Evolutionary conservation across 2,113 vertebrate species (phyloP), one percentile per base, ranked within the genome.

Genomic region (Eubucco bourcierii): DNA sequence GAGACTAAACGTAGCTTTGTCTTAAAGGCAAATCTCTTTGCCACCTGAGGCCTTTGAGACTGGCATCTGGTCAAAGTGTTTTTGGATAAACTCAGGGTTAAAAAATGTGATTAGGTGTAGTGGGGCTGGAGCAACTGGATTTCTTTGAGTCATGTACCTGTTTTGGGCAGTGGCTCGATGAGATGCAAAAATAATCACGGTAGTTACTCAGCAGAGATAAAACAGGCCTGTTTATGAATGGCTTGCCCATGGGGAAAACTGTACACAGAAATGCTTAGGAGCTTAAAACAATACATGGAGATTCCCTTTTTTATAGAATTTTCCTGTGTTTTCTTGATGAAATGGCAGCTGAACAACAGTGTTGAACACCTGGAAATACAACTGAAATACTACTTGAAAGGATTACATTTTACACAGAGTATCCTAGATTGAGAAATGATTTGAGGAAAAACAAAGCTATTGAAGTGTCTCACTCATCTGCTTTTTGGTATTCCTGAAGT

Each of bases 201-300:
- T 58, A 63, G 28, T 92, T 91, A 78, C 37, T 93, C 84, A 86
- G 58, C 83, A 90, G 87, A 88, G 78, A 65, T 73, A 34, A 53
- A 76, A 23, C 50, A 65, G 27, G 33, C 44, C 31, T 75, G 31
- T 53, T 83, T 33, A 6, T 64, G 58, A 87, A 67, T 37, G 24
- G 37, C n/a, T 60, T 72, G 58, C 67, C 73, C 15, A 3, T 21
- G 33, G 63, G 28, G 33, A 55, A 84, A 70, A 25, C 44, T 81
- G 37, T 28, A 7, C 14, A 4, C 21, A 15, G 58, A 60, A 53
- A 12, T 60, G 24, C 44, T 84, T 50, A 41, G 66, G 58, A 72
- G 5, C 27, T 73, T 68, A 66, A 86, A 89, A 34, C 2, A 2
- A 34, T 61, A 46, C 15, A 7, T 52, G 15, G 46, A 74, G 85